Conservation (phyloP, 1,140 invertebrate species). For the Parapsyche elsis region DNA sequence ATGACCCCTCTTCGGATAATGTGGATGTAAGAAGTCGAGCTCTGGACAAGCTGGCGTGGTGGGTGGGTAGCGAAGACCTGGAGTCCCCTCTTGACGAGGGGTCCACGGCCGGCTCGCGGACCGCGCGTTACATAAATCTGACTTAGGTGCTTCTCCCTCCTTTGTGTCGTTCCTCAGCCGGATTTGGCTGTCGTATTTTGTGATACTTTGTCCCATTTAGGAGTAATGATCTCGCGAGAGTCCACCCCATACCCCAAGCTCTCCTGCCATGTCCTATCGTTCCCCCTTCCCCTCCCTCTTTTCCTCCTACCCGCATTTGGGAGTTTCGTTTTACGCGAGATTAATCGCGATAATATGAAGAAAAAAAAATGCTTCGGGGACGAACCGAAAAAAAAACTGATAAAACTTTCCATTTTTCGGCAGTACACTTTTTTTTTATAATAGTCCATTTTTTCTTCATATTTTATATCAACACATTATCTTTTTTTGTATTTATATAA, state of each 20-base stretch:
- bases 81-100: slow-evolving; percentile 10
- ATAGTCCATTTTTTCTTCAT: background rate
- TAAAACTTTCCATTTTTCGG: slow-evolving; percentile 20
- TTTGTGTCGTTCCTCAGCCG: slow-evolving; percentile 27
- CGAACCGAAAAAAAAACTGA: slow-evolving; percentile 17
- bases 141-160: slow-evolving; percentile 16
- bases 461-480: too few relatives aligned
- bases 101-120: slow-evolving; percentile 5
- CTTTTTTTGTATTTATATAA: too few relatives aligned
- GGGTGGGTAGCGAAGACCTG: background rate
- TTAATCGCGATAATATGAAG: slow-evolving; percentile 44
- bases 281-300: background rate
- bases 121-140: slow-evolving; percentile 32
- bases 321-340: slow-evolving; percentile 44
- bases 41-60: background rate
- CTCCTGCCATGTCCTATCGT: background rate
- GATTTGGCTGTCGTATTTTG: slow-evolving; percentile 48
- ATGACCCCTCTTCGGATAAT: slow-evolving; percentile 21
- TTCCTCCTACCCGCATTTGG: background rate
- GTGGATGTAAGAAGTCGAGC: slow-evolving; percentile 4
- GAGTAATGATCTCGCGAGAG: slow-evolving; percentile 35
- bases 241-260: background rate
- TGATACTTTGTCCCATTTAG: slow-evolving; percentile 51
- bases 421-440: background rate
- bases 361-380: slow-evolving; percentile 32